Evolutionary conservation across 2,113 vertebrate species (phyloP), one percentile per base, ranked within the genome.

Genomic region (Gopherus flavomarginatus): DNA sequence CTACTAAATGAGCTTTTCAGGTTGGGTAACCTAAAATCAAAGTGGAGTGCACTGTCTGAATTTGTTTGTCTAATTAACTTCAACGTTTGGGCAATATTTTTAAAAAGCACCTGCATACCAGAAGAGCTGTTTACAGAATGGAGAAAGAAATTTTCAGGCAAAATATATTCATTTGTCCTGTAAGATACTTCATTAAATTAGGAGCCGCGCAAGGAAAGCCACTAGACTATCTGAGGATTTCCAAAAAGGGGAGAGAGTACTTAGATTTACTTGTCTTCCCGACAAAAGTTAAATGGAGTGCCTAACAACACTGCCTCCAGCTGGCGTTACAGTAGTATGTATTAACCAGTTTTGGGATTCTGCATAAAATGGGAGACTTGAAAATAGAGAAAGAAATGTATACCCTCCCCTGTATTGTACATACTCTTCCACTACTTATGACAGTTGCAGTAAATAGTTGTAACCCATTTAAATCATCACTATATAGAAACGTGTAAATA

Each of bases 1-100:
- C 86, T 72, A 53, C 44, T 84, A 89, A 96, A 81, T 78, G 81
- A 91, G 87, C 69, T 95, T 89, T 96, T 96, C 57, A 50, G 35
- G 62, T 62, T 84, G 54, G 52, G 79, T 85, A 90, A 59, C 78
- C 10, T 2, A 81, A 56, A 91, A 78, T 75, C 27, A 47, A 19
- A 27, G 65, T 38, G 75, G 14, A 52, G 52, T 42, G 80, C 62
- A 86, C 54, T 91, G 50, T 77, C 52, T 6, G 2, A 57, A 56
- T 90, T 91, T 96, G 65, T 50, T n/a, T 59, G 21, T 52, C 86
- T 82, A 8, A 29, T 4, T 82, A 29, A 69, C 65, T 82, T 81
- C 31, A 11, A 47, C 72, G 80, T 0, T 57, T 92, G 44, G 87
- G 6, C 31, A 81, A 31, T 77, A 2, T 81, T 94, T 82, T 88